Percentiles rank a stretch among this genome's conserved stretches.
Conservation (phyloP, 2,888 invertebrate species). For the Callinectes sapidus region DNA sequence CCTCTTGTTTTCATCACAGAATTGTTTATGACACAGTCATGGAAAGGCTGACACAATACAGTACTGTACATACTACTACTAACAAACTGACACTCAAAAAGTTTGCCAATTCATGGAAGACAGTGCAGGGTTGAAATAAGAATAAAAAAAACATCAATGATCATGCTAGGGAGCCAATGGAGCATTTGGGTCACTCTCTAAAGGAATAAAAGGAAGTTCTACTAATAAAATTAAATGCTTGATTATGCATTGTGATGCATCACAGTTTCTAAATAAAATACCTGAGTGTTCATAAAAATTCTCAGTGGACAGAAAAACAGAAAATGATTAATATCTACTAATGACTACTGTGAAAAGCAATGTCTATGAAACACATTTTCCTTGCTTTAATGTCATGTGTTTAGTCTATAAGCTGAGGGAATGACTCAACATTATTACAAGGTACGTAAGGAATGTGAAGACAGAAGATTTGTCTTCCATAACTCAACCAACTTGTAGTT, state of each 20-base stretch:
- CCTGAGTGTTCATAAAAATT: background rate
- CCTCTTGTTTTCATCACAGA: background rate
- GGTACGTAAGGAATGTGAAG: background rate
- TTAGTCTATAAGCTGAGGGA: background rate
- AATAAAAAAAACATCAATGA: background rate
- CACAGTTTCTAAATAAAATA: background rate
- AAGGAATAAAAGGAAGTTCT: background rate
- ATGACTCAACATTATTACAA: background rate
- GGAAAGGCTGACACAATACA: background rate
- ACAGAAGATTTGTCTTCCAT: background rate
- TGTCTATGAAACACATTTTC: background rate
- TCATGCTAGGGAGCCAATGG: slow-evolving; percentile 5
- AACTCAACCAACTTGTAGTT: background rate
- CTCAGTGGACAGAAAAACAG: background rate
- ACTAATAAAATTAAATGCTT: background rate
- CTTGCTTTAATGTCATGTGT: slow-evolving; percentile 14
- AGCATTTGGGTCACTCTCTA: slow-evolving; percentile 27
- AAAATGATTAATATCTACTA: background rate
- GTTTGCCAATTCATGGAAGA: background rate
- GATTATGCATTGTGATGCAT: background rate
- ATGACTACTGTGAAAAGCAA: background rate
- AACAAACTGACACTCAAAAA: background rate
- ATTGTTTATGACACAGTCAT: background rate
- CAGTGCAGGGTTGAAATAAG: background rate
- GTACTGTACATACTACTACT: background rate